A percentile compares a stretch with the other conserved stretches of the same genome.
Conservation (phyloP, 2,113 vertebrate species). For the Choloepus hoffmanni region DNA sequence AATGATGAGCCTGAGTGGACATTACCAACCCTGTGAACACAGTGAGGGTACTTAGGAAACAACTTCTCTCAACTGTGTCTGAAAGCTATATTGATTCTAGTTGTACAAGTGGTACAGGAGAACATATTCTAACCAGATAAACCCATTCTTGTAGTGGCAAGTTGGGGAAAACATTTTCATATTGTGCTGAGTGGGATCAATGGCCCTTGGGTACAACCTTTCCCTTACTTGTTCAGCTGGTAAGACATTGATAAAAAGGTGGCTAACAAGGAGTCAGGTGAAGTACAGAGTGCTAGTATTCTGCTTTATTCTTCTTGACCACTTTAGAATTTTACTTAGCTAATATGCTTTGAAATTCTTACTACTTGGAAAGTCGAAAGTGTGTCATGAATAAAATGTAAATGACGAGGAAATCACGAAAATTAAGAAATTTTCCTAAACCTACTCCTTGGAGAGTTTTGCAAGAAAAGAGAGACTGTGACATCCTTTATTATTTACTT, state of each 20-base stretch:
- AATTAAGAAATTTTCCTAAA: not conserved
- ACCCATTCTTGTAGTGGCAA: not conserved
- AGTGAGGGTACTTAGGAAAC: not conserved
- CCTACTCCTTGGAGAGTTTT: not conserved
- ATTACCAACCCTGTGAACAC: not conserved
- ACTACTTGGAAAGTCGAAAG: not conserved
- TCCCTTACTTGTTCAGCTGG: not conserved
- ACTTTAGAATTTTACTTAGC: not conserved
- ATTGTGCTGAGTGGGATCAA: conserved; percentile 35
- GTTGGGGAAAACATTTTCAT: conserved; percentile 7
- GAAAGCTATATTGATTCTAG: conserved; percentile 32
- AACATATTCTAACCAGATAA: conserved; percentile 12
- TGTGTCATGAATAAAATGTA: not conserved
- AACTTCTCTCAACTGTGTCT: not conserved
- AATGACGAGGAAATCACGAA: conserved; percentile 8
- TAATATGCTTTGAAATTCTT: not conserved
- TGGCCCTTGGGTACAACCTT: not conserved
- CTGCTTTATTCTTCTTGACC: not conserved
- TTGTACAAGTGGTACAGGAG: not conserved
- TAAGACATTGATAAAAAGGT: conserved; percentile 3
- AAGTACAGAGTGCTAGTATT: not conserved
- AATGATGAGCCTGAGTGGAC: not conserved
- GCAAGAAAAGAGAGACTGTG: not conserved
- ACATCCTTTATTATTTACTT: conserved; percentile 41
- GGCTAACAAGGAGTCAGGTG: not conserved